Evolutionary conservation across 2,113 vertebrate species (phyloP), one percentile per base, ranked within the genome.

Genomic region (Erinaceus europaeus): DNA sequence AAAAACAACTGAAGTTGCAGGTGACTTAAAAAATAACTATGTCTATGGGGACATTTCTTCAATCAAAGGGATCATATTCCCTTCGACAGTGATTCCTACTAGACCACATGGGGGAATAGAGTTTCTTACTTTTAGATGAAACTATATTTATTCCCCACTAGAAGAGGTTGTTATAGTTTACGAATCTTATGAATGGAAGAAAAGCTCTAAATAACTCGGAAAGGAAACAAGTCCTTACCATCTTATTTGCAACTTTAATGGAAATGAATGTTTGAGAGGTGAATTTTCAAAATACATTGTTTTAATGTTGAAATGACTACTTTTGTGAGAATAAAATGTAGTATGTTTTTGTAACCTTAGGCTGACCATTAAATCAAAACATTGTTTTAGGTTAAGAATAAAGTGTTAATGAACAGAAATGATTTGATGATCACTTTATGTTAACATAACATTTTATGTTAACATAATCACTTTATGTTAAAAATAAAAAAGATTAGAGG

Each of bases 271-370:
- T 78, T 87, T 75, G 73, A 91, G 34, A 79, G 46, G 2, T 69
- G 14, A 69, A 15, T 84, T 89, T 88, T 92, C 21, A 80, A 65
- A 88, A 29, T 90, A 29, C 71, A 81, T 78, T 65, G 29, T 62
- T 92, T 91, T 82, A 89, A 57, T 77, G 38, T 81, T 94, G 94
- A 80, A 6, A 34, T 78, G 32, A 84, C 46, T 75, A n/a, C 32
- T 38, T 77, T 86, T 90, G n/a, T 61, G 59, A 71, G 15, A 36
- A 53, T 72, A 77, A 91, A 82, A 55, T 79, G 65, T 15, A 84
- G 67, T 29, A 69, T 82, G n/a, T 62, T 61, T 59, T 9, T 3
- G 10, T 67, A 86, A 84, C 11, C 4, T 74, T 82, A 86, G 76
- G 61, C 32, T 72, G 57, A 83, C 25, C 23, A 74, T 59, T 71